Evolutionary conservation across 2,797 vertebrate species (phyloP), one percentile per base, ranked within the genome.

Genomic region (Bradypodion pumilum): DNA sequence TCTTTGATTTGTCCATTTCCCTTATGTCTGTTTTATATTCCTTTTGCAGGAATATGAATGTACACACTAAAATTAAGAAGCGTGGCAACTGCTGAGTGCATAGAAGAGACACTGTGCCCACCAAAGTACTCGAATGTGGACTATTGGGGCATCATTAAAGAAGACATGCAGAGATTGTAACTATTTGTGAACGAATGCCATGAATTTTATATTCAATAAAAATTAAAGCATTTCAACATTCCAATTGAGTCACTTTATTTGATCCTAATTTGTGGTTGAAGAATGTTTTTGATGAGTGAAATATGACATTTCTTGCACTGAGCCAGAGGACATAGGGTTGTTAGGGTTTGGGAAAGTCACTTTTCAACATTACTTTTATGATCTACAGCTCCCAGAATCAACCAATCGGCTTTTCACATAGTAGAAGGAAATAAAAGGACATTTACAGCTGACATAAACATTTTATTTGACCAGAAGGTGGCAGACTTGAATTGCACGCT

Each of bases 11-110:
- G 37, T 8, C 21, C 9, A 70, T 70, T 9, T 4, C 6, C 77
- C 46, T 74, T 74, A 75, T 83, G 27, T 16, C 59, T 66, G 85
- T 86, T 87, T 63, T 83, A 86, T 29, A 25, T 0, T 85, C 73
- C 35, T 92, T 78, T 91, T 92, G 15, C 89, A 92, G 91, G 89
- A n/a, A 77, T 86, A 92, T 70, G 23, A 56, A 65, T 1, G 8
- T 0, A 40, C 35, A 85, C 0, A 84, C 93, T 59, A 79, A 3
- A 62, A 92, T 94, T 83, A 89, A 88, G 89, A 91, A 84, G 70
- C 46, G 70, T 23, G 92, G 91, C n/a, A 80, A 5, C 35, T 94
- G 93, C 89, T 3, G 27, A 73, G 69, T 66, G 2, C 60, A 65
- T 5, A 76, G 27, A 44, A 2, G 29, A 2, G 40, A 0, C 2